Percentiles rank a stretch among this genome's conserved stretches.
Evolutionary conservation across 2,888 invertebrate genomes (phyloP).

Genomic region (Cheilosia vulpina): DNA sequence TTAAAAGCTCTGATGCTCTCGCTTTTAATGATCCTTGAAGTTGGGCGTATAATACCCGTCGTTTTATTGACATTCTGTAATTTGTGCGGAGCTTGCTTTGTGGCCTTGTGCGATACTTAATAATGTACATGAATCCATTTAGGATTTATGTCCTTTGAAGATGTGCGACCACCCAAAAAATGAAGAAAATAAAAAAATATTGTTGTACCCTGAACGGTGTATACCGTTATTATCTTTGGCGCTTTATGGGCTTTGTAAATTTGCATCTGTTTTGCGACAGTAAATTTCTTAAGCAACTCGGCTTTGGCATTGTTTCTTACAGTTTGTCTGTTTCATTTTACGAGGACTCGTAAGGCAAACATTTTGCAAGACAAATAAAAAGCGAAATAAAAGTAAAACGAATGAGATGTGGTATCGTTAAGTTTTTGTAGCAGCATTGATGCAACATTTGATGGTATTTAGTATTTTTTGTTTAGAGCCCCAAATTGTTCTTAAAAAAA

Average conservation of each 20-base stretch:
- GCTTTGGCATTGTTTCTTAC: conserved; percentile 34
- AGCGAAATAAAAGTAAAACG: conserved; percentile 40
- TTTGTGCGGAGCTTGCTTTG: conserved; percentile 42
- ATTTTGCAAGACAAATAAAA: conserved; percentile 42
- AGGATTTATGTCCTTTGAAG: conserved; percentile 66
- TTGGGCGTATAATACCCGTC: conserved; percentile 10
- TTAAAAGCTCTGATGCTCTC: conserved; percentile 50
- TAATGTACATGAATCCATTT: conserved; percentile 70
- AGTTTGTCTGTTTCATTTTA: conserved; percentile 13
- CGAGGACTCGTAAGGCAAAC: conserved; percentile 17
- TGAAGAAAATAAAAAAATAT: conserved; percentile 7
- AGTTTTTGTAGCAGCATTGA: conserved; percentile 49
- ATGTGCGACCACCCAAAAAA: conserved; percentile 52
- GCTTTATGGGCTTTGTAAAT: conserved; percentile 62
- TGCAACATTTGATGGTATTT: conserved; percentile 53
- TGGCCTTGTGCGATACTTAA: conserved; percentile 48
- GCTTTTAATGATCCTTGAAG: conserved; percentile 73
- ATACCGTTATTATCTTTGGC: conserved; percentile 54
- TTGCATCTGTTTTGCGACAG: conserved; percentile 65
- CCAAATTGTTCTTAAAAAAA: conserved; percentile 35
- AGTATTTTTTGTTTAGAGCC: conserved; percentile 32
- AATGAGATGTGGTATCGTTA: conserved; percentile 52
- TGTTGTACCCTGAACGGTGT: not conserved
- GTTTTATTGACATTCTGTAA: conserved; percentile 31
- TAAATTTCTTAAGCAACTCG: conserved; percentile 40